Base-by-base conservation (phyloP, 2,797 vertebrate species). In the Gallirallus australis region DNA sequence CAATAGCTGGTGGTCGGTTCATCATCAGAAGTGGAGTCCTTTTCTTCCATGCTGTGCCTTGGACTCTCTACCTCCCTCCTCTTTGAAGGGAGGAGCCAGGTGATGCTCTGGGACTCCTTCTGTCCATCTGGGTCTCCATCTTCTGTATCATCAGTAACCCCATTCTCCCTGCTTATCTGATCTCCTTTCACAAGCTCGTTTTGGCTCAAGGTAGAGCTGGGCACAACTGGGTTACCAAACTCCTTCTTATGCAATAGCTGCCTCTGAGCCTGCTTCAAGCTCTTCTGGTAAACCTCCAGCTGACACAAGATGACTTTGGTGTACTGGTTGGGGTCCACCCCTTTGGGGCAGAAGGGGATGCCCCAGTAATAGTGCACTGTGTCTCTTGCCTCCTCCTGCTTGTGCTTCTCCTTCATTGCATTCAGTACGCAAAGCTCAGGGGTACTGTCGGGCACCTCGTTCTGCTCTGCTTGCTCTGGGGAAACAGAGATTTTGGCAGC, bases 351-450 rank as follows among this genome's bases (percentile, higher is more conserved):
- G 97, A 99, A 99, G 40, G 99, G 99, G 75, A 99, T 97, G 54
- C 99, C 99, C 99, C 99, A 99, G 91, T 99, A 99, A 97, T 99
- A 99, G 76, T 98, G 98, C 70, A 99, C 98, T 20, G 95, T 97
- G n/a, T 96, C 96, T 75, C 84, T 96, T 4, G 4, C 50, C 71
- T 98, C 96, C 50, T 94, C 93, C 87, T 96, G 97, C 70, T 96
- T 96, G 78, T 87, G 85, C 91, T 83, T 96, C 53, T 95, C 89
- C 52, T 97, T 92, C 6, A 17, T 45, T 8, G 11, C 61, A 28
- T 47, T 48, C 89, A 52, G 95, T 35, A 65, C 4, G 12, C 82
- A 91, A 76, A 96, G 95, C 68, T 92, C 59, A 0, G 82, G 63
- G 37, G 69, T 60, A 7, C 87, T 92, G 83, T 71, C 82, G 3